Evolutionary conservation across 2,797 vertebrate genomes (phyloP), one percentile per base, ranked within the genome.

Genomic region (Chelidonichthys spinosus): DNA sequence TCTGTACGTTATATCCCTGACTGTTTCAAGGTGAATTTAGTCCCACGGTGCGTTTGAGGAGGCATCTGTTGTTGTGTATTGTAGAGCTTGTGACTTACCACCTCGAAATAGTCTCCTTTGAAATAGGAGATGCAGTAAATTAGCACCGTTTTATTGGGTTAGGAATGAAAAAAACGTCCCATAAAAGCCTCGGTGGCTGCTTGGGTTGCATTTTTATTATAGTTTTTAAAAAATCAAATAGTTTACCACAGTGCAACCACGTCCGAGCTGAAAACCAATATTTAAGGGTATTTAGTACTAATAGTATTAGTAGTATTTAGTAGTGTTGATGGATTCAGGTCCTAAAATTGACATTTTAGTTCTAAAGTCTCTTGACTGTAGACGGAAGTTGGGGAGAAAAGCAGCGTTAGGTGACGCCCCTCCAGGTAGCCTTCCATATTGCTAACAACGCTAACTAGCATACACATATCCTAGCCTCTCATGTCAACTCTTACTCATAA

Each of bases 71-170:
- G 18, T 55, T 0, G 33, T 47, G 42, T 13, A 63, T 64, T 71
- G 44, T 53, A 1, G 7, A 76, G 60, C 72, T 32, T 5, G 6
- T 59, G 72, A 63, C 69, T 84, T 63, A 73, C 50, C 73, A 4
- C 58, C 74, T 81, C 1, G 3, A 79, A 86, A 76, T 68, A 69
- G 55, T n/a, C 33, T 9, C 44, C 69, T 82, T 72, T 83, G 74
- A 85, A 80, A 85, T 25, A 15, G 3, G 59, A 81, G 78, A 49
- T 69, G 64, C 10, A 3, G 35, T 0, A 0, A 36, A 62, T 80
- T 59, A 83, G 54, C 58, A 18, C 4, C 1, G 14, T 74, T 83
- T 82, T 67, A 62, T 61, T 63, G 60, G 40, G 59, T 79, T 74
- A 61, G 36, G 42, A 36, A 25, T 49, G 47, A 53, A 73, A 74